These are phyloP conservation scores for Philopedon plagiatum DNA, from an alignment of 2,888 invertebrate species.

Conservation along the genomic window DNA sequence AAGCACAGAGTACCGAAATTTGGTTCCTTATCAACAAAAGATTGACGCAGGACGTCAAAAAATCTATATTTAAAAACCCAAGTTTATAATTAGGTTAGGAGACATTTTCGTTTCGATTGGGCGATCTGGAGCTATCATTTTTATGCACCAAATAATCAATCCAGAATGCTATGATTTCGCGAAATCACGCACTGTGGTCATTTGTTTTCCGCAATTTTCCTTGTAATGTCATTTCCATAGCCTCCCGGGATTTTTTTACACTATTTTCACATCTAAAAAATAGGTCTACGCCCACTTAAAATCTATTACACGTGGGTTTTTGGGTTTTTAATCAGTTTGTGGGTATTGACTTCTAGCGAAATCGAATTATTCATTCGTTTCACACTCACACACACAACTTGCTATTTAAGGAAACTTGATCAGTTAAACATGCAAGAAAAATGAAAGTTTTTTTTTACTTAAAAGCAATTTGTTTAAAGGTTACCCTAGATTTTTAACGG, in stretches of 20 bases:
- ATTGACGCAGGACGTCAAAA: constrained; percentile 57
- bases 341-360: constrained; percentile 44
- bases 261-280: constrained; percentile 48
- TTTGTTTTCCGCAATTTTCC: constrained; percentile 21
- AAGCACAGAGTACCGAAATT: constrained; percentile 7
- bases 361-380: constrained; percentile 20
- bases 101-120: constrained; percentile 57
- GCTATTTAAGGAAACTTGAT: constrained; percentile 42
- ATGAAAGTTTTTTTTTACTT: constrained; percentile 27
- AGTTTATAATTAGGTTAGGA: constrained; percentile 67
- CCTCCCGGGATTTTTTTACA: constrained; percentile 53
- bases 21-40: constrained; percentile 44
- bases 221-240: constrained; percentile 27
- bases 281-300: constrained; percentile 42
- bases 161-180: constrained; percentile 11
- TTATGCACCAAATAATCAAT: constrained; percentile 26
- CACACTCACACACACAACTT: constrained; percentile 17
- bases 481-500: constrained; percentile 23
- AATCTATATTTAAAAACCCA: constrained; percentile 54
- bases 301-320: constrained; percentile 38
- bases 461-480: background rate
- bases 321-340: constrained; percentile 34
- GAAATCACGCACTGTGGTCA: constrained; percentile 11
- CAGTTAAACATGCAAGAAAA: constrained; percentile 22
- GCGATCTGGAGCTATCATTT: constrained; percentile 17